phyloP scores from a whole-genome alignment of 1,140 invertebrate genomes.

The Cotesia vestalis region DNA sequence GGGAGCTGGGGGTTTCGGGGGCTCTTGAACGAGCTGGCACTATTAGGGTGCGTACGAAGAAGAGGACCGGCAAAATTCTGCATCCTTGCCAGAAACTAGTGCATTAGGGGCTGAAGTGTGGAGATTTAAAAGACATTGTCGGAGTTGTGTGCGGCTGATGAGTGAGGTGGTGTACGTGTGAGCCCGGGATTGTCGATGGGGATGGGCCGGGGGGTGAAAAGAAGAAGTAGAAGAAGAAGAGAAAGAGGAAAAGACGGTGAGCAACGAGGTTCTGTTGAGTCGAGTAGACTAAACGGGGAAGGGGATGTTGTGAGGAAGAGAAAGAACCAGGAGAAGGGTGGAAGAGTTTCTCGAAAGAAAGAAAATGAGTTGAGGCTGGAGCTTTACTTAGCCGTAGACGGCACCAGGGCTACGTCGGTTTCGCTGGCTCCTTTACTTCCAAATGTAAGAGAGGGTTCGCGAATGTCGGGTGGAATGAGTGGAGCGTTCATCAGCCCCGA shows the following conservation, averaged over 20 bases:
- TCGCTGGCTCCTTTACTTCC: constrained; percentile 14
- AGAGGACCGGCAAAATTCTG: too few species aligned
- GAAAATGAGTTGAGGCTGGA: constrained; percentile 5
- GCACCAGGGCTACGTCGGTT: constrained; percentile 5
- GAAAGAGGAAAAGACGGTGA: constrained; percentile 28
- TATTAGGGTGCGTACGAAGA: too few species aligned
- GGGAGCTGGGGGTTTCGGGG: too few species aligned
- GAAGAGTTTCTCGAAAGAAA: constrained; percentile 15
- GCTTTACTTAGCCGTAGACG: too few species aligned
- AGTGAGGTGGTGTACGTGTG: constrained; percentile 23
- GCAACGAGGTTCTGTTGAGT: constrained; percentile 14
- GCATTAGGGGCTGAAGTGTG: too few species aligned
- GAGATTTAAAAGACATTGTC: neutral
- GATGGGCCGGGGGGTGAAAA: neutral
- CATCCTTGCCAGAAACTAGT: too few species aligned
- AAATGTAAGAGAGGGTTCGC: constrained; percentile 38
- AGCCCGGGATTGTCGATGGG: constrained; percentile 22
- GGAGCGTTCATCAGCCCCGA: constrained; percentile 67
- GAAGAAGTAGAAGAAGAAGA: constrained; percentile 21
- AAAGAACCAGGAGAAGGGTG: constrained; percentile 27
- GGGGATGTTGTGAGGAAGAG: too few species aligned
- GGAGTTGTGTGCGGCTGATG: constrained; percentile 13
- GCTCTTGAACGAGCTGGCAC: too few species aligned
- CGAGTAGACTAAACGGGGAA: neutral
- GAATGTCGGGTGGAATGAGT: constrained; percentile 58